These are phyloP conservation scores for Phasia obesa DNA, from an alignment of 2,888 invertebrate species.

Conservation along the genomic window DNA sequence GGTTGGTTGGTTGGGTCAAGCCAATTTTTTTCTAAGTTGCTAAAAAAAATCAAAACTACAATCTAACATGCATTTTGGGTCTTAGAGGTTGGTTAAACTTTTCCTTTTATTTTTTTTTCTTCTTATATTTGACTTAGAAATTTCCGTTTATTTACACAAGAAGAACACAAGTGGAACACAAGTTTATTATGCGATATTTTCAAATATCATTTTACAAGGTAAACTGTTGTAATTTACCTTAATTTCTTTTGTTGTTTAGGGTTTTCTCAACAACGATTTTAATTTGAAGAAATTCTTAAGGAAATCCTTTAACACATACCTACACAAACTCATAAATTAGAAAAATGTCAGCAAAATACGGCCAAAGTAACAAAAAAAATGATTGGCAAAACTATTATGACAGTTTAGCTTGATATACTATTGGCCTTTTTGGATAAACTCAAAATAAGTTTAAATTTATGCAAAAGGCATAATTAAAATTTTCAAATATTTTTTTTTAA, in stretches of 20 bases:
- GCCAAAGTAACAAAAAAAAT: background rate
- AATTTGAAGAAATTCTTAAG: conserved; percentile 46
- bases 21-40: background rate
- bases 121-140: conserved; percentile 38
- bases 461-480: background rate
- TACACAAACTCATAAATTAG: conserved; percentile 32
- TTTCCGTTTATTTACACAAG: conserved; percentile 63
- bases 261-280: conserved; percentile 39
- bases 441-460: conserved; percentile 30
- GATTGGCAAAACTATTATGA: conserved; percentile 42
- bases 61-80: conserved; percentile 59
- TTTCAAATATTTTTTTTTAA: background rate
- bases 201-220: conserved; percentile 40
- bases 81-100: conserved; percentile 1
- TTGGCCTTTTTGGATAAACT: too few relatives aligned
- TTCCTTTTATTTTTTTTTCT: conserved; percentile 15
- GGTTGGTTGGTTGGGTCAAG: conserved; percentile 23
- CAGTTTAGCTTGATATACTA: conserved; percentile 1
- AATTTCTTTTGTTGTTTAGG: conserved; percentile 19
- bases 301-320: conserved; percentile 43
- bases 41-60: conserved; percentile 43
- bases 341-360: conserved; percentile 12
- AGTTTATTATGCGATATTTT: conserved; percentile 35
- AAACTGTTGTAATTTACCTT: conserved; percentile 63
- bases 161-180: conserved; percentile 11